Evolutionary conservation across 2,797 vertebrate species (phyloP).

Genomic region (Falco rusticolus): DNA sequence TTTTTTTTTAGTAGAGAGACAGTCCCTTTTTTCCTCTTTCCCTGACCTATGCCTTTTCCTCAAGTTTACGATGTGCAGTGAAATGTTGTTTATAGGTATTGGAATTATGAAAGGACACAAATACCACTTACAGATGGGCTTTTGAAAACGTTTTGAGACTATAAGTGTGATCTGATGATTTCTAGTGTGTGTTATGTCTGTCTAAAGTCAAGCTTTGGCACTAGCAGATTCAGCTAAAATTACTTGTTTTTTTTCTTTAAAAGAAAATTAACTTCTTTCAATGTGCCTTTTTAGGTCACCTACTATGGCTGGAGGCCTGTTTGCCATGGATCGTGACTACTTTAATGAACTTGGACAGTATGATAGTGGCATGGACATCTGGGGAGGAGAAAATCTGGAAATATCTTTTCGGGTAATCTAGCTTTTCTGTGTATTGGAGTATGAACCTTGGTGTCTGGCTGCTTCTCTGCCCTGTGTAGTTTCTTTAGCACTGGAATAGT

Average conservation of each 20-base stretch:
- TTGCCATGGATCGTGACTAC: conserved; percentile 93
- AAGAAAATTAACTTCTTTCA: not conserved
- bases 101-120: not conserved
- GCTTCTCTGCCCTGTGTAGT: not conserved
- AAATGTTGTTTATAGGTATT: not conserved
- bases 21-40: not conserved
- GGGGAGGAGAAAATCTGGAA: conserved; percentile 97
- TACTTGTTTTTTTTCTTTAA: fast-evolving
- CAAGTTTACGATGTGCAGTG: not conserved
- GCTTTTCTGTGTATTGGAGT: not conserved
- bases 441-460: not conserved
- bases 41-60: not conserved
- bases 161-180: not conserved
- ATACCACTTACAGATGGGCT: not conserved
- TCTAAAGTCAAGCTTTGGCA: not conserved
- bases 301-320: conserved; percentile 96
- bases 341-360: conserved; percentile 93
- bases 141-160: not conserved
- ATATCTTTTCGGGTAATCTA: conserved; percentile 93
- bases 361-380: conserved; percentile 97
- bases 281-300: conserved; percentile 84
- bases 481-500: not conserved
- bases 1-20: not conserved
- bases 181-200: not conserved
- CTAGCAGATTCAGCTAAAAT: not conserved